These are phyloP conservation scores for Ceratina australensis DNA, from an alignment of 1,140 invertebrate genomes.

Conservation along the genomic window DNA sequence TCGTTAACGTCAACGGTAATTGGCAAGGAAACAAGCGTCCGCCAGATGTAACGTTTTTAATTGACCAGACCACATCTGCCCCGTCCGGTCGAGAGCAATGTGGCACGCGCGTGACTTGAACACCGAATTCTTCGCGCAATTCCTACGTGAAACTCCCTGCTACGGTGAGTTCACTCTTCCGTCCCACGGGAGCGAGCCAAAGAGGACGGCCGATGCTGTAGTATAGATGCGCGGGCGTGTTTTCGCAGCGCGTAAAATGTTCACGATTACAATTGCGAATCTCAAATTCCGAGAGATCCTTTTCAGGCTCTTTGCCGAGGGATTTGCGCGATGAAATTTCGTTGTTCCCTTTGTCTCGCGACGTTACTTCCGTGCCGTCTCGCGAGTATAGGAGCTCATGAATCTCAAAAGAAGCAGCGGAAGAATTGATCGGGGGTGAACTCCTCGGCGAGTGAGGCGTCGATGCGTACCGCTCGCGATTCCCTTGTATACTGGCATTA, in stretches of 20 bases:
- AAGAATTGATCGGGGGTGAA: not conserved
- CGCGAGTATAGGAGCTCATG: not conserved
- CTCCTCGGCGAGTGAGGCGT: constrained; percentile 25
- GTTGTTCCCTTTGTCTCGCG: not conserved
- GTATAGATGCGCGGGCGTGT: too few species aligned
- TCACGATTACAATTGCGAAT: constrained; percentile 19
- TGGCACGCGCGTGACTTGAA: not conserved
- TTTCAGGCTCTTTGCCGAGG: too few species aligned
- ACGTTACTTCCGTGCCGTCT: not conserved
- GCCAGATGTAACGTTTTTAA: constrained; percentile 1
- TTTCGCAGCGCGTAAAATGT: not conserved
- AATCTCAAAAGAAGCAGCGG: constrained; percentile 18
- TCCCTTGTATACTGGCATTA: constrained; percentile 18
- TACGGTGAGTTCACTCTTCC: constrained; percentile 5
- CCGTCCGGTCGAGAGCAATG: not conserved
- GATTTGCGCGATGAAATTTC: too few species aligned
- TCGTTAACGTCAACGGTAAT: constrained; percentile 11
- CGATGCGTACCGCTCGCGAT: constrained; percentile 22
- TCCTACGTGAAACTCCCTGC: not conserved
- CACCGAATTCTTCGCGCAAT: not conserved
- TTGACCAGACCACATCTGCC: not conserved
- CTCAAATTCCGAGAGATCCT: not conserved
- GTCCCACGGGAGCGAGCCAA: not conserved
- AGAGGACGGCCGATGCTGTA: too few species aligned
- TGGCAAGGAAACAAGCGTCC: not conserved